phyloP scores from a whole-genome alignment of 2,113 vertebrate genomes.

The Stictonetta naevosa region DNA sequence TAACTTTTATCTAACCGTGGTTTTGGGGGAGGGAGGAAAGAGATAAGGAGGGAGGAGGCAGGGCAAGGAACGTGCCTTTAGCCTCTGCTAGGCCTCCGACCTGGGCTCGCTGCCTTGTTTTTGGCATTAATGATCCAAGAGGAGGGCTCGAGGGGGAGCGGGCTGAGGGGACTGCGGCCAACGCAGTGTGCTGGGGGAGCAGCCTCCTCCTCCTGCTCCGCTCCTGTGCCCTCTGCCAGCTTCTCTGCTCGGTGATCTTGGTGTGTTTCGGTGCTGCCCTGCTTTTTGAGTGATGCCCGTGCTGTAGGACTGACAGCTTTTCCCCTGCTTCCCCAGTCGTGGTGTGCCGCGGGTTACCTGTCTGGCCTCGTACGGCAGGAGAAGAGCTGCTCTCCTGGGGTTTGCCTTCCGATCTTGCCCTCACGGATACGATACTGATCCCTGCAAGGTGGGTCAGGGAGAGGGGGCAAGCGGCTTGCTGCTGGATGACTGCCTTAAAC shows the following conservation, averaged over 20 bases:
- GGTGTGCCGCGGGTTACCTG: background rate
- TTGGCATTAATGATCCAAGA: background rate
- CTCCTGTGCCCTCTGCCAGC: background rate
- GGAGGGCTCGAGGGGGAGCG: background rate
- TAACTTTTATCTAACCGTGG: slow-evolving; percentile 32
- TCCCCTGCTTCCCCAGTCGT: background rate
- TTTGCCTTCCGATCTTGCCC: background rate
- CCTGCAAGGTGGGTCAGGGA: background rate
- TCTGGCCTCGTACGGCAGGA: background rate
- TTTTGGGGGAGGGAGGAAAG: background rate
- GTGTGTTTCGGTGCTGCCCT: background rate
- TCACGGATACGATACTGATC: background rate
- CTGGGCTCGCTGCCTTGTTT: background rate
- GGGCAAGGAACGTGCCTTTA: slow-evolving; percentile 52
- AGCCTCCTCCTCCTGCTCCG: background rate
- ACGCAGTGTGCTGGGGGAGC: rapidly evolving
- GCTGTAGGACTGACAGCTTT: background rate
- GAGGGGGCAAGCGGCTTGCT: background rate
- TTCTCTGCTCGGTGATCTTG: background rate
- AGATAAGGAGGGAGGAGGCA: slow-evolving; percentile 61
- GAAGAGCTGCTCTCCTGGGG: background rate
- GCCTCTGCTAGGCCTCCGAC: background rate
- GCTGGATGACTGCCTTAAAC: background rate
- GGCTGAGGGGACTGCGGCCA: background rate
- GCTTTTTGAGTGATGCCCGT: background rate